phyloP scores from a whole-genome alignment of 2,113 vertebrate genomes.

The Megaceryle torquata region DNA sequence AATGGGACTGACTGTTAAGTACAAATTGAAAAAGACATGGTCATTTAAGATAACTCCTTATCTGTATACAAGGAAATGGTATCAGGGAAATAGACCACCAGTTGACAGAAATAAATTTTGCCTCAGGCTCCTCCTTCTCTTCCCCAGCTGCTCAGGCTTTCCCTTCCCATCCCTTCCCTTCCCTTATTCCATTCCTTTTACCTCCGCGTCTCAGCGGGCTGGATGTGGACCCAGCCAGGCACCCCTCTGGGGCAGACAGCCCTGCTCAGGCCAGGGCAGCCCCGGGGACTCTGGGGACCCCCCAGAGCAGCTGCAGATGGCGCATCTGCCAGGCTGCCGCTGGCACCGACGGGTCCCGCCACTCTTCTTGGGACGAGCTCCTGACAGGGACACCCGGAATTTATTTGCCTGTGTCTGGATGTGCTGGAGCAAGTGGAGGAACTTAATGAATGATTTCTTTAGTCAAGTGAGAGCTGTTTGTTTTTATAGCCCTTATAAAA shows the following conservation, averaged over 20 bases:
- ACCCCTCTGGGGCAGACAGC: background rate
- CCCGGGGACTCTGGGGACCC: fast-evolving
- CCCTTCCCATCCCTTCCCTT: slow-evolving; percentile 38
- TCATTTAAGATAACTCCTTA: slow-evolving; percentile 96
- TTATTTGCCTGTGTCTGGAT: background rate
- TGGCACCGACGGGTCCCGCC: fast-evolving
- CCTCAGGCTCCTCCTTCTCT: slow-evolving; percentile 75
- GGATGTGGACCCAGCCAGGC: background rate
- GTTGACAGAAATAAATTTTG: slow-evolving; percentile 87
- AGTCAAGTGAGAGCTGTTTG: slow-evolving; percentile 54
- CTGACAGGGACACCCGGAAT: background rate
- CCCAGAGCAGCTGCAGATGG: fast-evolving
- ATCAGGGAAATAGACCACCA: slow-evolving; percentile 84
- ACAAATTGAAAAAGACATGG: slow-evolving; percentile 96
- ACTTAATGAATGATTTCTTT: slow-evolving; percentile 47
- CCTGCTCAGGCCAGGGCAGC: fast-evolving
- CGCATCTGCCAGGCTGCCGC: fast-evolving
- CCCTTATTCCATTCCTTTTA: slow-evolving; percentile 7
- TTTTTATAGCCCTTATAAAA: slow-evolving; percentile 59
- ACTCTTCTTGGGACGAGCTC: background rate
- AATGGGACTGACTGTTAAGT: slow-evolving; percentile 84
- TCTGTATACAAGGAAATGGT: slow-evolving; percentile 89
- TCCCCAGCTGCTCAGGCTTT: background rate
- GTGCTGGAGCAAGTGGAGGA: slow-evolving; percentile 15
- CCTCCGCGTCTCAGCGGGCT: background rate